These are phyloP conservation scores for Sitta carolinensis DNA, from an alignment of 2,797 vertebrate species.

Conservation along the genomic window DNA sequence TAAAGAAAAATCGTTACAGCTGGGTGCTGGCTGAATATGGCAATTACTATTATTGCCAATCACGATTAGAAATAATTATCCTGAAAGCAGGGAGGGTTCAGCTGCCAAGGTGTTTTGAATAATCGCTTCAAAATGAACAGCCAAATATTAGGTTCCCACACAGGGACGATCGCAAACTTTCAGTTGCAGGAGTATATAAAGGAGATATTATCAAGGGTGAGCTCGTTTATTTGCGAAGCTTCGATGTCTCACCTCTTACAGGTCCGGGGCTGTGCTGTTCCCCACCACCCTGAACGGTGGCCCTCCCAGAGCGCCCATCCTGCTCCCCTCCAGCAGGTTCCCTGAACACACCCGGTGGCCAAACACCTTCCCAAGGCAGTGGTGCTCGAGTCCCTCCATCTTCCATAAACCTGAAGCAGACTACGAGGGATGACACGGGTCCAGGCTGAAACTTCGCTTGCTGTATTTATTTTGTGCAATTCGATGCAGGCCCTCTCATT, in stretches of 20 bases:
- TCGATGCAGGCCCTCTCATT: neutral
- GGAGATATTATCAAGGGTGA: neutral
- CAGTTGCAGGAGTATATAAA: neutral
- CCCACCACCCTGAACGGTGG: accelerated
- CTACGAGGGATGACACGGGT: neutral
- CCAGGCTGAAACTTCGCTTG: neutral
- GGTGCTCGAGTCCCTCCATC: neutral
- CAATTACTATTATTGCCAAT: constrained; percentile 58
- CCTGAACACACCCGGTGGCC: neutral
- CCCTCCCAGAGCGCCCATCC: accelerated
- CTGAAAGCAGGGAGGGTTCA: constrained; percentile 29
- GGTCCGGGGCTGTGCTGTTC: neutral
- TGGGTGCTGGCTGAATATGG: constrained; percentile 54
- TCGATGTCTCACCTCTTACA: neutral
- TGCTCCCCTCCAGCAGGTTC: neutral
- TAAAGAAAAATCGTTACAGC: constrained; percentile 51
- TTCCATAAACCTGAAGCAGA: neutral
- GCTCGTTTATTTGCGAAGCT: neutral
- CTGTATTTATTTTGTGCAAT: neutral
- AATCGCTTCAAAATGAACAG: constrained; percentile 5
- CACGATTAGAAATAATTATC: constrained; percentile 56
- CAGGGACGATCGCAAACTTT: neutral
- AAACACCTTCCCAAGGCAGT: neutral
- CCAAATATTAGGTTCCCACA: neutral
- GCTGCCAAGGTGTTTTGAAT: constrained; percentile 65